phyloP scores from a whole-genome alignment of 2,113 vertebrate species.

The Galbula dea region DNA sequence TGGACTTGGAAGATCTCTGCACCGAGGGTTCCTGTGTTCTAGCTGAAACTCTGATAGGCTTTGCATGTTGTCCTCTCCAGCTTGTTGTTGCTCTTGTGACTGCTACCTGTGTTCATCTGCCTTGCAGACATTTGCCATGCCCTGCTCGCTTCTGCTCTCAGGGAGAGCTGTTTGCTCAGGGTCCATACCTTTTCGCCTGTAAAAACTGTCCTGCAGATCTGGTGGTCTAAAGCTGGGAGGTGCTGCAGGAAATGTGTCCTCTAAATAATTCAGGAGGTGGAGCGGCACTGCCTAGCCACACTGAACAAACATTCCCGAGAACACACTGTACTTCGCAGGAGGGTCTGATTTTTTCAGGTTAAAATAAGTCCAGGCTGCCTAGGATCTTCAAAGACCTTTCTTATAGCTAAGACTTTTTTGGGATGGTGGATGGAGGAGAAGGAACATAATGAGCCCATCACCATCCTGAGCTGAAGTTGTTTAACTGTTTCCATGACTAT shows the following conservation, averaged over 20 bases:
- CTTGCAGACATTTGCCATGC: not conserved
- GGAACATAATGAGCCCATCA: not conserved
- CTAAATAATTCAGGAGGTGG: conserved; percentile 59
- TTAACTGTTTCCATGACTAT: not conserved
- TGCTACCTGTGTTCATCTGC: not conserved
- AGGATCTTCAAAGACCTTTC: not conserved
- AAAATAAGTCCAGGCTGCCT: not conserved
- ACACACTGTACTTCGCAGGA: conserved; percentile 21
- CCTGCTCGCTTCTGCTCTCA: not conserved
- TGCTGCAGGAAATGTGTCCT: conserved; percentile 46
- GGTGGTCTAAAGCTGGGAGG: conserved; percentile 13
- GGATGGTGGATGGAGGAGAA: not conserved
- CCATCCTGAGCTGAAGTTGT: not conserved
- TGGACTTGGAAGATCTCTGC: not conserved
- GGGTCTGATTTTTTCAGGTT: conserved; percentile 45
- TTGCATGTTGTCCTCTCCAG: not conserved
- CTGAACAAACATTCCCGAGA: conserved; percentile 53
- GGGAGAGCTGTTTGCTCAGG: not conserved
- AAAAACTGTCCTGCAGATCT: not conserved
- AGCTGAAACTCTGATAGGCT: not conserved
- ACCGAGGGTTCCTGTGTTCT: not conserved
- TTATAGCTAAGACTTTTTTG: not conserved
- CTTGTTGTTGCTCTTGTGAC: not conserved
- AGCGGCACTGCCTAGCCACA: conserved; percentile 13
- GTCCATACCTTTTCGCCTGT: not conserved